Evolutionary conservation across 2,113 vertebrate genomes (phyloP), one percentile per base, ranked within the genome.

Genomic region (Lepisosteus osseus): DNA sequence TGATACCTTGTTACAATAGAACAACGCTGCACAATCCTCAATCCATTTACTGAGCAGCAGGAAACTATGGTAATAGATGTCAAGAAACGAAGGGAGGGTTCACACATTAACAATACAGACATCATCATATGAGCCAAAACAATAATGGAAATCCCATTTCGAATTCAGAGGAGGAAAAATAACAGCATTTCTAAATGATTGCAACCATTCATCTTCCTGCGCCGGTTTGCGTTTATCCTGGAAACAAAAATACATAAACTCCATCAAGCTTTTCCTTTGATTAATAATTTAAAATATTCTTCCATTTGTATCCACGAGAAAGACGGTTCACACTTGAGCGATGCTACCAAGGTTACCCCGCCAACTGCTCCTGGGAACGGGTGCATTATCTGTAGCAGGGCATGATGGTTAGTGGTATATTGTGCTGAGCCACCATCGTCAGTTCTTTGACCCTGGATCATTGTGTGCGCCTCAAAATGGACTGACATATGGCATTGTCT

Each of bases 341-440:
- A 80, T 85, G 91, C 90, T 94, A 87, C 92, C 91, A 93, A 92
- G 92, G 92, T 88, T 93, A 94, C 91, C 73, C 84, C 87, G 57
- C 90, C 81, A 86, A 87, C 92, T 86, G 88, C 78, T 84, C 79
- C 83, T 81, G 85, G 88, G 89, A 88, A 88, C 84, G 76, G 84
- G 86, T 89, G 89, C 88, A 88, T 91, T 91, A 90, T 90, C 86
- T 86, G 80, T 87, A 88, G 91, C 92, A 80, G 87, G 89, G 92
- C 84, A 90, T 90, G 88, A 91, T 82, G 90, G 91, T 91, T 93
- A 92, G 76, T 82, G 82, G 89, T 89, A 92, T 91, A 90, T 92
- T 93, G 88, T 91, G 88, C 87, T 88, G 88, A 92, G 89, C 86
- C 88, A 90, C 85, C 87, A 88, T 91, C 92, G 90, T 87, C 71